Evolutionary conservation across 1,140 invertebrate species (phyloP).

Genomic region (Portunus trituberculatus): DNA sequence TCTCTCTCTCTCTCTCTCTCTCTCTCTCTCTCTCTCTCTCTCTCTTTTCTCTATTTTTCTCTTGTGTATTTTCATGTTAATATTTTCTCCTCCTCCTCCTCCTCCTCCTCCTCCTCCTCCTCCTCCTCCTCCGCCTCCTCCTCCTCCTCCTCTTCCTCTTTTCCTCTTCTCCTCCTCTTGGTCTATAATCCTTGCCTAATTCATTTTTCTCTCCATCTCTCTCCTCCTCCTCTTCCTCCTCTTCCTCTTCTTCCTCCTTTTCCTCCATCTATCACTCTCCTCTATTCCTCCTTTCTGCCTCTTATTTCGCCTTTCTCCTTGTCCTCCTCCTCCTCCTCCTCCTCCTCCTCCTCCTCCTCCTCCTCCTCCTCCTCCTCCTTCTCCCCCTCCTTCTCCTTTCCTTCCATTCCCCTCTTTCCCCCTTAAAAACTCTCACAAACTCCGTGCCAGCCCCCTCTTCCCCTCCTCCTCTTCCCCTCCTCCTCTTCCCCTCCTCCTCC

Average conservation of each 20-base stretch:
- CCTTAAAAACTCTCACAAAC: neutral
- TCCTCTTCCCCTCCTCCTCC: constrained; percentile 29
- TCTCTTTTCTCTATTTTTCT: neutral
- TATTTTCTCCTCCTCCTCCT: constrained; percentile 2
- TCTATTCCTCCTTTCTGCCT: neutral
- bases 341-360: neutral
- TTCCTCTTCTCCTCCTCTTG: neutral
- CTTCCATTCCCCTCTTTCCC: neutral
- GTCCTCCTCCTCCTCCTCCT: constrained; percentile 17
- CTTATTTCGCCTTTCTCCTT: neutral
- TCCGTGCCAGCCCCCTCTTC: constrained; percentile 6
- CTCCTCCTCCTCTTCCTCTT: neutral
- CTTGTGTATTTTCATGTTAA: neutral
- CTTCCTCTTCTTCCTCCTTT: neutral
- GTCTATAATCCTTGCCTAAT: neutral
- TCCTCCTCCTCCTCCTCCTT: neutral
- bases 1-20: constrained; percentile 38
- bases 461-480: constrained; percentile 30
- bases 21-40: constrained; percentile 24
- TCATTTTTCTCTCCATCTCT: neutral
- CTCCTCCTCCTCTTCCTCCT: constrained; percentile 17
- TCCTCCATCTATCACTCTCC: neutral
- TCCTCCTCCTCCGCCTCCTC: neutral
- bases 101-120: neutral
- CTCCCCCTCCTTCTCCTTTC: neutral